Base-by-base conservation (phyloP, 2,113 vertebrate genomes). In the Pardalotus punctatus region DNA sequence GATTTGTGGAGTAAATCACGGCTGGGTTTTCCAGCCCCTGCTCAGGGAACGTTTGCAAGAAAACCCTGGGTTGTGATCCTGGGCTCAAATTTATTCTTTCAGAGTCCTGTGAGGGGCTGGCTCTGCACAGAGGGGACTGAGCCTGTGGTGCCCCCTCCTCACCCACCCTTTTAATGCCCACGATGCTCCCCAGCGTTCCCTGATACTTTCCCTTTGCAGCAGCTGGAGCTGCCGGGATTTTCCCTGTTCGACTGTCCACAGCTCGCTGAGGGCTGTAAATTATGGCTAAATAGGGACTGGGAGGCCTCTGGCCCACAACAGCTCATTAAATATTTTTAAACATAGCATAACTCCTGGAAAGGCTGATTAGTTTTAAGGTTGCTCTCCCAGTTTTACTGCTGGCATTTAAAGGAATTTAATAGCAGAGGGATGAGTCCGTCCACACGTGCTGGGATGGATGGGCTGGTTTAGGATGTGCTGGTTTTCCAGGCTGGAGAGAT, bases 271-370 rank as follows among this genome's bases (percentile, higher is more conserved):
- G 12, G 91, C 80, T 92, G 85, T 97, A 93, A 97, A 96, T 97
- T 94, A 94, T 67, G 71, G 93, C 80, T 76, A 51, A 96, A 88
- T 5, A 43, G 93, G 90, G 97, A 80, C 95, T 86, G n/a, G 35
- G 57, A 92, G 93, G 74, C 94, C 94, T 94, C 90, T 80, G 94
- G 89, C 93, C 74, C 53, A 29, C 88, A 48, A 80, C 72, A 66
- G 93, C 81, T 78, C 96, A 82, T 97, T 96, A 97, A 95, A 94
- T 74, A 36, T 96, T 95, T 96, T 97, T 95, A 97, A 98, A 85
- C 79, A 31, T 80, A 97, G 83, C 81, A 16, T 80, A 72, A 91
- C 74, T 95, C 90, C 95, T 88, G 93, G 60, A 91, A 97, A 95
- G 93, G 78, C 58, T 97, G 6, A 5, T 27, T 35, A 1, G 35